Percentiles rank a stretch among this genome's conserved stretches.
Evolutionary conservation across 2,113 vertebrate genomes (phyloP).

Genomic region (Castor canadensis): DNA sequence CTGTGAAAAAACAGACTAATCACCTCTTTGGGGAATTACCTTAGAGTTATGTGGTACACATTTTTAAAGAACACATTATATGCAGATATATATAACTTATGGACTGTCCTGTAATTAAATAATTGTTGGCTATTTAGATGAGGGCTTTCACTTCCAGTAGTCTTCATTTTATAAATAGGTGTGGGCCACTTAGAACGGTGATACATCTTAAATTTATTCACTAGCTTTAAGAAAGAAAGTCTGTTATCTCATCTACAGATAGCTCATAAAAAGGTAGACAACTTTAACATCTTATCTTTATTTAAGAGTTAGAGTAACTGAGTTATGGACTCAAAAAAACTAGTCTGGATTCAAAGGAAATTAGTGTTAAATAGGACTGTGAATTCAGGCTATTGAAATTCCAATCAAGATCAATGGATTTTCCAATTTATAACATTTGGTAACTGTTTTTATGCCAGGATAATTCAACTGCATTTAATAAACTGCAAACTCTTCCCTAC

Average conservation of each 20-base stretch:
- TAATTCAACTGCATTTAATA: neutral
- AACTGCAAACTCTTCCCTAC: neutral
- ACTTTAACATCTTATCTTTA: neutral
- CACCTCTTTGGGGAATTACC: conserved; percentile 67
- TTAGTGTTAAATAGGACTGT: neutral
- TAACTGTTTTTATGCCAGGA: neutral
- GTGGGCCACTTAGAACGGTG: conserved; percentile 11
- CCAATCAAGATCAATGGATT: neutral
- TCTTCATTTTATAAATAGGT: conserved; percentile 44
- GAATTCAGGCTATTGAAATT: neutral
- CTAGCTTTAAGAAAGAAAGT: neutral
- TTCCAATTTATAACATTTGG: neutral
- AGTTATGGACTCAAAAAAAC: neutral
- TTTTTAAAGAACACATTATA: conserved; percentile 56
- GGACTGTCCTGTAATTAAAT: conserved; percentile 43
- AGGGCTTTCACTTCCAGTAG: conserved; percentile 7
- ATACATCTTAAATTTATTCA: conserved; percentile 25
- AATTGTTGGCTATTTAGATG: conserved; percentile 39
- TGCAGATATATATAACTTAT: neutral
- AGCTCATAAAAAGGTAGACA: neutral
- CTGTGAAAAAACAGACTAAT: conserved; percentile 66
- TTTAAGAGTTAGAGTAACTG: neutral
- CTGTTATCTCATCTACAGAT: neutral
- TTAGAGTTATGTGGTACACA: conserved; percentile 45
- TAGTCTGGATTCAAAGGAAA: neutral